Base-by-base conservation (phyloP, 35 echinoderm and acorn worm genomes). In the Apostichopus parvimensis region DNA sequence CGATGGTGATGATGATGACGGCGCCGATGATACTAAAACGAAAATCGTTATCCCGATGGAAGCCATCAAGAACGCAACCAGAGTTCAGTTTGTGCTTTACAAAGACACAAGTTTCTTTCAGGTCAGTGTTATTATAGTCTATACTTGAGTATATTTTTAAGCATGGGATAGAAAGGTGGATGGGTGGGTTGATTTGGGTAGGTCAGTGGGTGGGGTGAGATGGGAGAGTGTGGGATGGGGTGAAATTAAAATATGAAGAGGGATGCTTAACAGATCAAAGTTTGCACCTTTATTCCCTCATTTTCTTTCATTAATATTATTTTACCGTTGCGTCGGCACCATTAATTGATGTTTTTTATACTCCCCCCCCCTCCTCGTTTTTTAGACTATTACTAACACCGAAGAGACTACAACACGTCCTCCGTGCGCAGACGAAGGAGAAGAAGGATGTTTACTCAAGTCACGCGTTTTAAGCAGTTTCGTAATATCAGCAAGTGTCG, bases 71-170 rank as follows among this genome's bases (percentile, higher is more conserved):
- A 20, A 58, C 15, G 55, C 81, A 6, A 22, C 9, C 4, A 84
- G 81, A 8, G 22, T 84, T n/a, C 81, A 84, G 23, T 84, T 84
- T 84, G 53, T 84, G 6, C 52, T 84, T 56, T 84, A 84, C 81
- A 84, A 84, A 59, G 81, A 84, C 14, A 84, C 56, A 4, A 84
- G 81, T 58, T 59, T 84, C 2, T 84, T 84, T 84, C 12, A 84
- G 17, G 81, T 84, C 57, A 84, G 81, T 84, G 6, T 10, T 15
- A 6, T 10, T 14, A 54, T 10, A 15, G 20, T 21, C 23, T 79
- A 79, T 77, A 77, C 34, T 4, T 45, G 34, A 45, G 34, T 45
- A 45, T 45, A 45, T 45, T 45, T 45, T 45, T 3, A 45, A 45
- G 34, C 34, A 45, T 45, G 3, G 3, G 34, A 45, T 4, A 45